Percentiles rank a stretch among this genome's conserved stretches.
Conservation (phyloP, 2,888 invertebrate genomes). For the Caenorhabditis angaria region DNA sequence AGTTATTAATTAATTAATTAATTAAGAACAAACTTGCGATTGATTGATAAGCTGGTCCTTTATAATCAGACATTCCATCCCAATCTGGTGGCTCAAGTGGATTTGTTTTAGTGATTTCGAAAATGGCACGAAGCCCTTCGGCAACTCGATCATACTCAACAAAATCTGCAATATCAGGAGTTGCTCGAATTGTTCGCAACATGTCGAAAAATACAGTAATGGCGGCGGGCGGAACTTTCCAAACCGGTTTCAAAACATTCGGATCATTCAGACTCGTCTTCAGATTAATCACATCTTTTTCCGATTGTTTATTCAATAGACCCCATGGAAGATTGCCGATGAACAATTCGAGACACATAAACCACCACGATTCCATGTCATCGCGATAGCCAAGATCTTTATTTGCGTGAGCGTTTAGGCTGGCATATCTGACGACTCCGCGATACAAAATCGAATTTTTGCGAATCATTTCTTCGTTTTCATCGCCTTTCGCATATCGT, state of each 20-base stretch:
- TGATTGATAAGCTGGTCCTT: slow-evolving; percentile 25
- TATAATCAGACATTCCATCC: slow-evolving; percentile 43
- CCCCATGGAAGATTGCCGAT: slow-evolving; percentile 40
- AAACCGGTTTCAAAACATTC: slow-evolving; percentile 15
- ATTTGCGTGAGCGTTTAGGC: slow-evolving; percentile 28
- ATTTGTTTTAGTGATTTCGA: slow-evolving; percentile 27
- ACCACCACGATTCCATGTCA: slow-evolving; percentile 48
- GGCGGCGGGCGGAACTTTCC: slow-evolving; percentile 17
- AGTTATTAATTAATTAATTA: no score
- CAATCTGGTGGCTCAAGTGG: slow-evolving; percentile 42
- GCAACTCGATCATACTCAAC: slow-evolving; percentile 33
- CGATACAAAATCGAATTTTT: slow-evolving; percentile 36
- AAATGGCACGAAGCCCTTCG: slow-evolving; percentile 18
- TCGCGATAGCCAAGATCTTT: slow-evolving; percentile 42
- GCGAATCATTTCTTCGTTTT: slow-evolving; percentile 35
- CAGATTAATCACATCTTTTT: slow-evolving; percentile 34
- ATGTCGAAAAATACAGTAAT: slow-evolving; percentile 27
- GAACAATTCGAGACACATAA: slow-evolving; percentile 41
- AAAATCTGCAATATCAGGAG: slow-evolving; percentile 31
- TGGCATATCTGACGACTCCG: slow-evolving; percentile 40
- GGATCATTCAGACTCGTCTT: slow-evolving; percentile 33
- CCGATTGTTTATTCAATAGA: slow-evolving; percentile 31
- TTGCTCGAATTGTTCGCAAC: slow-evolving; percentile 18
- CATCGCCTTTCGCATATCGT: slow-evolving; percentile 25
- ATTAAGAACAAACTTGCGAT: neutral